A percentile compares a stretch with the other conserved stretches of the same genome.
phyloP scores from a whole-genome alignment of 2,797 vertebrate species.

The Rhinogobio ventralis region DNA sequence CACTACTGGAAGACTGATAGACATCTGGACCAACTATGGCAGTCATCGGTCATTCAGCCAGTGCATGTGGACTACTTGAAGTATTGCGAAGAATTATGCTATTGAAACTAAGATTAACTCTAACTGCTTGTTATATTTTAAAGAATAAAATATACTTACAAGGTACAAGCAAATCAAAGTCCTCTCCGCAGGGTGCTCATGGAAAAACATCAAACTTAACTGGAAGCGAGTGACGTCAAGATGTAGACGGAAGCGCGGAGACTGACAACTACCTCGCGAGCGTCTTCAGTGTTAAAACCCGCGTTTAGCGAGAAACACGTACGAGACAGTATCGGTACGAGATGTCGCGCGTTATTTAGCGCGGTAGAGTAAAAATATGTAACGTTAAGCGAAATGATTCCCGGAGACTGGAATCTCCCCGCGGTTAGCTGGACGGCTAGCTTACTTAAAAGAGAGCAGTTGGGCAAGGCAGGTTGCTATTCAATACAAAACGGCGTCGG shows the following conservation, averaged over 20 bases:
- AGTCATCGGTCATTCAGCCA: not conserved
- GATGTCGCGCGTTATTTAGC: not conserved
- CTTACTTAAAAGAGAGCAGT: constrained; percentile 69
- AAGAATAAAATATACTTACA: constrained; percentile 70
- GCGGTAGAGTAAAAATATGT: not conserved
- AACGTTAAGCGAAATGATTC: not conserved
- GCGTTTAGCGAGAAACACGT: not conserved
- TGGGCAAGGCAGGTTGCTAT: constrained; percentile 13
- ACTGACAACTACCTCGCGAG: constrained; percentile 43
- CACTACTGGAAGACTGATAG: not conserved
- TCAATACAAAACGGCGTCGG: not conserved
- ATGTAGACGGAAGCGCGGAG: constrained; percentile 66
- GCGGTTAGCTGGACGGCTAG: constrained; percentile 47
- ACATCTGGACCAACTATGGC: not conserved
- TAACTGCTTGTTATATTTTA: not conserved
- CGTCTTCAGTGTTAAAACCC: not conserved
- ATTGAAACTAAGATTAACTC: not conserved
- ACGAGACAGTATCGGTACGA: not conserved
- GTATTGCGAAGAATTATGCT: not conserved
- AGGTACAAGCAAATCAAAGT: constrained; percentile 75
- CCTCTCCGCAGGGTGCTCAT: constrained; percentile 66
- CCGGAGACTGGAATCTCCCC: constrained; percentile 13
- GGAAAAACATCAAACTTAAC: constrained; percentile 71
- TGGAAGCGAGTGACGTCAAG: constrained; percentile 66
- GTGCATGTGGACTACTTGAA: not conserved